Evolutionary conservation across 1,140 invertebrate genomes (phyloP), one percentile per base, ranked within the genome.

Genomic region (Drosophila obscura): DNA sequence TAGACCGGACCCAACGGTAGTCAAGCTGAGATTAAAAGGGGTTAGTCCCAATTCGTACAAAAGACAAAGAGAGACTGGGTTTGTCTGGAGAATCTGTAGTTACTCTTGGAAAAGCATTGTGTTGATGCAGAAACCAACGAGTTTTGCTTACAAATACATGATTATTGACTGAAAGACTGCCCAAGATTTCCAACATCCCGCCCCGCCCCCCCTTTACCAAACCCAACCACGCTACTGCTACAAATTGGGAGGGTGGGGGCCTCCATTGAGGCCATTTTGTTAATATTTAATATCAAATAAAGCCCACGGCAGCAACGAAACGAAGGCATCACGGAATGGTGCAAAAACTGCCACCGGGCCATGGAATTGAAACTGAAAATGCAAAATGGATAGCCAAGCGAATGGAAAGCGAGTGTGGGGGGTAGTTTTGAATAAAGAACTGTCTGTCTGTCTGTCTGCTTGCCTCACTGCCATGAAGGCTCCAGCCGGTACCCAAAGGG

Each of bases 231-330:
- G 13, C 55, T 66, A 53, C 82, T 74, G 74, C 60, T 53, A 64
- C 60, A 73, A 66, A 59, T 51, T 60, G 51, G 48, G 55, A 9
- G 31, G 8, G 8, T 35, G 35, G 35, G 4, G 22, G 35, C 35
- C 51, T 71, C 76, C 88, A 90, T 83, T 83, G 82, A 83, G 87
- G 87, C 88, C 87, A 90, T 90, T 90, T 90, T 83, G 79, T 90
- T 90, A 90, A 90, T 90, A 90, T 90, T 90, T 90, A 90, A 90
- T 90, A 80, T 75, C 76, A 83, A 88, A 83, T 88, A 88, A 85
- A 85, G 79, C 79, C 71, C 66, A 59, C 66, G 45, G 2, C 8
- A 7, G 8, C 31, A 9, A 9, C 5, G 7, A 8, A 7, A 31
- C 31, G 8, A 1, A 0, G 31, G 60, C 52, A 49, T 44, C 44